Conservation (phyloP, 64 coral and sea anemone species). For the Trachythela sp. region DNA sequence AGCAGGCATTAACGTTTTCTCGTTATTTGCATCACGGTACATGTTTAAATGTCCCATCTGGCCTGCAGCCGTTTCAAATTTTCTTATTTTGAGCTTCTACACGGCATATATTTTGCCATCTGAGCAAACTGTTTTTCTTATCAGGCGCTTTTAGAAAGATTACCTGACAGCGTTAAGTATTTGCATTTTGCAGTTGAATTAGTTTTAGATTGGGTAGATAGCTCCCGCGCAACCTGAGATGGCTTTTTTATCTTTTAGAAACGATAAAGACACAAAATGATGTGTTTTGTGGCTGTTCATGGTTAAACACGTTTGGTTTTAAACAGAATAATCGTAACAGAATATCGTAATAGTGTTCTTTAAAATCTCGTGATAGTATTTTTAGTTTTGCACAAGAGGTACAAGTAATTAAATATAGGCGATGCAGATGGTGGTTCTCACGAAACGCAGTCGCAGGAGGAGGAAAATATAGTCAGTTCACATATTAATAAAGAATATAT, state of each 20-base stretch:
- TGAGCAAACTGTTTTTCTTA: conserved; percentile 6
- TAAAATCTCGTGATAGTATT: neutral
- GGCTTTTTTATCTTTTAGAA: conserved; percentile 10
- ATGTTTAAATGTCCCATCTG: neutral
- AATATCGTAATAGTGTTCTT: neutral
- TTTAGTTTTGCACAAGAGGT: neutral
- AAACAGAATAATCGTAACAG: neutral
- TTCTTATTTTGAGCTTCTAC: neutral
- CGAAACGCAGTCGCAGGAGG: neutral
- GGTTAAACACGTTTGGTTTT: neutral
- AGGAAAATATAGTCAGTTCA: too few relatives aligned
- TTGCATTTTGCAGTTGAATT: conserved; percentile 34
- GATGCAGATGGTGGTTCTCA: neutral
- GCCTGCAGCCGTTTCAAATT: neutral
- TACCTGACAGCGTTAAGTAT: conserved; percentile 22
- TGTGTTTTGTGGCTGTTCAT: neutral
- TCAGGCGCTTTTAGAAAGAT: neutral
- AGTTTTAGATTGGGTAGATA: conserved; percentile 6
- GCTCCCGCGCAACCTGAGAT: conserved; percentile 9
- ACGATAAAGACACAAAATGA: conserved; percentile 7
- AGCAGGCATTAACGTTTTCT: neutral
- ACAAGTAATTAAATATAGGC: neutral
- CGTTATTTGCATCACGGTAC: neutral
- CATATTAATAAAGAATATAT: too few relatives aligned
- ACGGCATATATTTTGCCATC: neutral